These are phyloP conservation scores for Amazona guildingii DNA, from an alignment of 2,113 vertebrate species.

Conservation along the genomic window DNA sequence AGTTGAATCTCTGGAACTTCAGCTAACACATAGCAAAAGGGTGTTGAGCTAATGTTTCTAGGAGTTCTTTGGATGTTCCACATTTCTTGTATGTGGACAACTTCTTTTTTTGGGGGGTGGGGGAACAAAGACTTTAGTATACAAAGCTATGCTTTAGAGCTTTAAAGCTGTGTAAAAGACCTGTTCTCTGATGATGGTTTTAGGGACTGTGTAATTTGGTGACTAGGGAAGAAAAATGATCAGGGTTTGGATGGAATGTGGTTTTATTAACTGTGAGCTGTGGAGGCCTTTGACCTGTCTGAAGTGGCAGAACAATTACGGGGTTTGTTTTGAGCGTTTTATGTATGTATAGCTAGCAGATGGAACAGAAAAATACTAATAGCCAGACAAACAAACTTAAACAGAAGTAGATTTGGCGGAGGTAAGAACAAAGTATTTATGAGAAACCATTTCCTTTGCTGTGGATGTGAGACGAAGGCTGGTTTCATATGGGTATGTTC, in stretches of 20 bases:
- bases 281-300: background rate
- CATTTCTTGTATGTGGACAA: background rate
- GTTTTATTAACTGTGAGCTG: background rate
- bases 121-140: background rate
- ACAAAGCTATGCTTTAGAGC: background rate
- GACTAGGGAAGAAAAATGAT: background rate
- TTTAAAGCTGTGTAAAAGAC: background rate
- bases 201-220: background rate
- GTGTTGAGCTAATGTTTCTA: constrained; percentile 17
- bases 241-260: background rate
- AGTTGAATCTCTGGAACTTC: constrained; percentile 45
- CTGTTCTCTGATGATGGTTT: background rate
- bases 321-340: background rate
- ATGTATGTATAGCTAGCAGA: background rate
- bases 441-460: background rate
- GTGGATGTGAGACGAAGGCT: background rate
- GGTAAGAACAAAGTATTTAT: background rate
- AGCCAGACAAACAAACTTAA: background rate
- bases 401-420: background rate
- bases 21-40: constrained; percentile 6
- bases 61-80: constrained; percentile 25
- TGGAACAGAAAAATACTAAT: background rate
- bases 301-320: background rate
- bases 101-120: background rate
- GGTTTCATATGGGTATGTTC: background rate